A percentile compares a stretch with the other conserved stretches of the same genome.
phyloP scores from a whole-genome alignment of 2,797 vertebrate species.

The Hemitrygon akajei region DNA sequence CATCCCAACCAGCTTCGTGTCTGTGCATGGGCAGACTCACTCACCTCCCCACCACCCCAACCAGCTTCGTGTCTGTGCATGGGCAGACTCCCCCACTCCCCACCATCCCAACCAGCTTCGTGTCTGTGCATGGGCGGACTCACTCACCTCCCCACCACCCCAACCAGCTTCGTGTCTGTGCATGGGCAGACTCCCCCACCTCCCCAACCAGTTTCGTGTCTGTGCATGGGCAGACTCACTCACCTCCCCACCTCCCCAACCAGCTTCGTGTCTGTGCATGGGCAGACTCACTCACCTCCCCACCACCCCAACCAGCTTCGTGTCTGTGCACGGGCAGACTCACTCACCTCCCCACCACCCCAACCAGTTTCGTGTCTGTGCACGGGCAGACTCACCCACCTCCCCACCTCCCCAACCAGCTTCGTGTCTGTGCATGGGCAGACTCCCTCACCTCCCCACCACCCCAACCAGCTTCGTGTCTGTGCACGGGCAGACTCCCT shows the following conservation, averaged over 20 bases:
- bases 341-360: conserved; percentile 62
- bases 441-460: conserved; percentile 60
- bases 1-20: too few species aligned
- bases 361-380: too few species aligned
- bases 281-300: conserved; percentile 57
- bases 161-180: too few species aligned
- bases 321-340: too few species aligned
- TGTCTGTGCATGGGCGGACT: too few species aligned
- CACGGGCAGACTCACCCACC: conserved; percentile 49
- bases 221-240: background rate
- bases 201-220: conserved; percentile 46
- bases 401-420: conserved; percentile 49
- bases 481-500: background rate
- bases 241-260: conserved; percentile 62
- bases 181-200: conserved; percentile 49
- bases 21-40: too few species aligned
- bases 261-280: too few species aligned
- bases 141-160: conserved; percentile 62
- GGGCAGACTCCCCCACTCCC: too few species aligned
- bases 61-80: too few species aligned
- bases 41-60: conserved; percentile 62
- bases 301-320: background rate
- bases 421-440: too few species aligned
- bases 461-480: too few species aligned
- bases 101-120: background rate